phyloP scores from a whole-genome alignment of 2,797 vertebrate genomes.

The Pangasius djambal region DNA sequence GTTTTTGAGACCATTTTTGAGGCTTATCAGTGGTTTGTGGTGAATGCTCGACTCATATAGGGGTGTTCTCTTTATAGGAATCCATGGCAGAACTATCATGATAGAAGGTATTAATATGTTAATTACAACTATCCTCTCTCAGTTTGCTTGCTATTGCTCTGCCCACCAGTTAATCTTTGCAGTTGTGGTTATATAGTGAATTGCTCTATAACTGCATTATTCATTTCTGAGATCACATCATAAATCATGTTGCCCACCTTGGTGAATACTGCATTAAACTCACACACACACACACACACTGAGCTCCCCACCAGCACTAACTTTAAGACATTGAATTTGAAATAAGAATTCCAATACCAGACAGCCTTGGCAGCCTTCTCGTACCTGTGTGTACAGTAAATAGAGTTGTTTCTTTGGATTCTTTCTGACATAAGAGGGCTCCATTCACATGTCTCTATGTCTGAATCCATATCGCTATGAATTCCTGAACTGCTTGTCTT shows the following conservation, averaged over 20 bases:
- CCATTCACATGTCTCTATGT: slow-evolving; percentile 58
- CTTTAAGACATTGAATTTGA: slow-evolving; percentile 60
- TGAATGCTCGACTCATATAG: neutral
- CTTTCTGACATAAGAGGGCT: slow-evolving; percentile 63
- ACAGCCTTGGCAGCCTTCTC: slow-evolving; percentile 17
- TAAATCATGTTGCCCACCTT: neutral
- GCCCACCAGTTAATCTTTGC: neutral
- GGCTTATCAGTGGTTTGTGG: neutral
- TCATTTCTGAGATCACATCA: neutral
- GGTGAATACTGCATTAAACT: neutral
- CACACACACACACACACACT: slow-evolving; percentile 38
- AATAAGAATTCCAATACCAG: slow-evolving; percentile 32
- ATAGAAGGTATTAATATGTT: neutral
- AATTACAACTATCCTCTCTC: neutral
- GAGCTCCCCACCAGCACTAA: slow-evolving; percentile 56
- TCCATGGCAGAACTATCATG: too few species aligned
- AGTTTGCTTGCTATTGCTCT: neutral
- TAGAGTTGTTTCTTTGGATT: slow-evolving; percentile 63
- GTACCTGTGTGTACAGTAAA: slow-evolving; percentile 30
- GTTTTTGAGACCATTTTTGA: neutral
- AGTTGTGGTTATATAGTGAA: neutral
- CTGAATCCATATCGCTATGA: slow-evolving; percentile 60
- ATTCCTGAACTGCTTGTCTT: slow-evolving; percentile 70
- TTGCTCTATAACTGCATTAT: neutral
- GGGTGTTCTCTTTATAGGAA: neutral